Base-by-base conservation (phyloP, 1,140 invertebrate species). In the Solenopsis fugax region DNA sequence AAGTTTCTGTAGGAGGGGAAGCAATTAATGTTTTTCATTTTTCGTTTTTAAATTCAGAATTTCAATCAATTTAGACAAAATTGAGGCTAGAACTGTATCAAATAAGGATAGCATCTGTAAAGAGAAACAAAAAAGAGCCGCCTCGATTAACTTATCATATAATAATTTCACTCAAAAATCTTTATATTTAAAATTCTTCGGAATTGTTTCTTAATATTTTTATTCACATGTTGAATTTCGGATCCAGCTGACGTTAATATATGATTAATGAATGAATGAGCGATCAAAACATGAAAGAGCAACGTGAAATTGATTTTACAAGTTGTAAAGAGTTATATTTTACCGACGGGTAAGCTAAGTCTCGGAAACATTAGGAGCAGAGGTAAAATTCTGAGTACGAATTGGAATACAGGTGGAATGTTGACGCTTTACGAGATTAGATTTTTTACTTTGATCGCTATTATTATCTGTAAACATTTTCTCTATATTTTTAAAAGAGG, bases 391-490 rank as follows among this genome's bases (percentile, higher is more conserved):
- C 9, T 29, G 13, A 72, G 0, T 54, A 54, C 34, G 78, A 56
- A 72, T 62, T 45, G 24, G 10, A 10, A 71, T 37, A 37, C 60
- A 71, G 21, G 24, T 41, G 29, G 21, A 29, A 18, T 64, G 24
- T 72, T 56, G 16, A 45, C 9, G 16, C 2, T 81, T 72, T 21
- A 21, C 34, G 24, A 41, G 41, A 50, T 73, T 84, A 73, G 52
- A 34, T 48, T 60, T 60, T n/a, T 84, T 69, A 69, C 75, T 75
- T 71, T 6, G 4, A 62, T 75, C 54, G 80, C 7, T 62, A 50
- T 73, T 72, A 60, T 82, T 72, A 24, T 60, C 41, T 60, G n/a
- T 73, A 56, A 60, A 71, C 13, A 50, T 72, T 82, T 65, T 82
- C 58, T 52, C 10, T 60, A 73, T 60, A 82, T 84, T 84, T 82